phyloP scores from a whole-genome alignment of 2,888 invertebrate species.

The Labia minor region DNA sequence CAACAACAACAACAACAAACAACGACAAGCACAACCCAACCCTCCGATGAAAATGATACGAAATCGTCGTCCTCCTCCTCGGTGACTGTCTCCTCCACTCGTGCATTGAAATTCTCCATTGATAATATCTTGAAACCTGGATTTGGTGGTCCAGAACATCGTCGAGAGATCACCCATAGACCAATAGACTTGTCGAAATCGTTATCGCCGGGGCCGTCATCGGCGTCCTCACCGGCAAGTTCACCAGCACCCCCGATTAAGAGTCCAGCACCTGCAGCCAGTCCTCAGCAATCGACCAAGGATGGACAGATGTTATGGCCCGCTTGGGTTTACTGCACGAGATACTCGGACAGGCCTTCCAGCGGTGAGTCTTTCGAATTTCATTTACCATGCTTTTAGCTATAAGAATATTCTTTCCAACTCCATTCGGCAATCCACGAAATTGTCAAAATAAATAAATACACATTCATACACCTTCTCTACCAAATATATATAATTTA shows the following conservation, averaged over 20 bases:
- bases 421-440: too few species aligned
- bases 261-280: slow-evolving; percentile 8
- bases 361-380: slow-evolving; percentile 35
- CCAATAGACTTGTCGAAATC: slow-evolving; percentile 26
- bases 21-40: neutral
- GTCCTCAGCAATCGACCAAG: neutral
- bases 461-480: too few species aligned
- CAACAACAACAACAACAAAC: too few species aligned
- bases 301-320: slow-evolving; percentile 35
- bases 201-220: slow-evolving; percentile 3
- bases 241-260: neutral
- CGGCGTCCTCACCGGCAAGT: slow-evolving; percentile 21
- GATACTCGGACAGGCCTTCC: slow-evolving; percentile 46
- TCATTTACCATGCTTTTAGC: too few species aligned
- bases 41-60: neutral
- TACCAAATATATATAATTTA: too few species aligned
- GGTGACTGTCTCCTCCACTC: slow-evolving; percentile 22
- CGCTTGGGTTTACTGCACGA: slow-evolving; percentile 49
- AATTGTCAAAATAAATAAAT: too few species aligned
- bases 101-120: slow-evolving; percentile 64
- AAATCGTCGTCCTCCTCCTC: neutral
- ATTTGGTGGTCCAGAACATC: slow-evolving; percentile 45
- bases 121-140: slow-evolving; percentile 78
- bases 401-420: too few species aligned
- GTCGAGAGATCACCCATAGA: neutral